Evolutionary conservation across 2,797 vertebrate genomes (phyloP), one percentile per base, ranked within the genome.

Genomic region (Amazonetta brasiliensis): DNA sequence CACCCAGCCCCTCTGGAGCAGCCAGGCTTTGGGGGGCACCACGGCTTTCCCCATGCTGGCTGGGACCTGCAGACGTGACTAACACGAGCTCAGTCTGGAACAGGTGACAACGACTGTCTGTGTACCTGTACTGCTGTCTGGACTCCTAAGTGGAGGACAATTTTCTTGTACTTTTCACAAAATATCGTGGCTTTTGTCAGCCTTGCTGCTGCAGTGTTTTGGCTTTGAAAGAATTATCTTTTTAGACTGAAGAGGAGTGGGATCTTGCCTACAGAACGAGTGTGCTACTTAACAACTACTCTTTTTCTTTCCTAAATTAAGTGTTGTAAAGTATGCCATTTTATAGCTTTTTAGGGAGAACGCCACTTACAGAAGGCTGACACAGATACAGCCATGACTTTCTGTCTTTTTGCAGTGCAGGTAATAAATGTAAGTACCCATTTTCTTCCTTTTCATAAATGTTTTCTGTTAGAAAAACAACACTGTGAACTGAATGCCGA

Each of bases 351-450:
- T 63, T 46, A 56, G 55, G 44, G 52, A 50, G 50, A 52, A 31
- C 48, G 3, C 55, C 37, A 0, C 68, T 60, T 50, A 3, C 26
- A 37, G 2, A n/a, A 18, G 76, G 68, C 83, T 80, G 76, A 44
- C 54, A 9, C 44, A 72, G 78, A 15, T 0, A 10, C 12, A 37
- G 73, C 26, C 2, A 0, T 2, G 6, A 41, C 63, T 25, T 39
- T 23, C 37, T 22, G 25, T 33, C 9, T n/a, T 39, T 63, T 60
- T 50, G 74, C 78, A 41, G 62, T 0, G 2, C 66, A 37, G 55
- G 58, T 35, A 73, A 80, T 55, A 76, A 76, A 30, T 8, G 1
- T 6, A 35, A 79, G 50, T 12, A 8, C 8, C 60, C 30, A 6
- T 41, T 41, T 54, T 59, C 4, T 8, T 64, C 68, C 59, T 64